Evolutionary conservation across 2,113 vertebrate species (phyloP).

Genomic region (Rhodinocichla rosea): DNA sequence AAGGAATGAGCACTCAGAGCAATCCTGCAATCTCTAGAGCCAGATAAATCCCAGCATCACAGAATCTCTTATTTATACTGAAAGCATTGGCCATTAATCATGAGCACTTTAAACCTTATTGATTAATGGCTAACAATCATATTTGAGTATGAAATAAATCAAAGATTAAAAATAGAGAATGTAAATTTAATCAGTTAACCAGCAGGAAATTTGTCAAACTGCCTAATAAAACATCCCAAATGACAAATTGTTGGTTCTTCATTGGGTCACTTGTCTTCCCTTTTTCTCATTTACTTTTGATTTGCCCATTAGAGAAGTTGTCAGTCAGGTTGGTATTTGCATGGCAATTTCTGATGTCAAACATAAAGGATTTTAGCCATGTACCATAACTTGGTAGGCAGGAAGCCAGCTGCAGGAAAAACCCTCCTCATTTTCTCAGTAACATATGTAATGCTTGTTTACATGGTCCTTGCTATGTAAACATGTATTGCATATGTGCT

Average conservation of each 20-base stretch:
- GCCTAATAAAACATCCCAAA: not conserved
- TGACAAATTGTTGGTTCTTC: conserved; percentile 15
- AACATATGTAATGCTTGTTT: not conserved
- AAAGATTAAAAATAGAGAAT: conserved; percentile 26
- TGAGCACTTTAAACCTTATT: not conserved
- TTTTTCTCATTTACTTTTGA: not conserved
- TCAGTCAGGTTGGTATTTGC: not conserved
- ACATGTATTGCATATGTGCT: not conserved
- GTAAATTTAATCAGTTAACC: conserved; percentile 23
- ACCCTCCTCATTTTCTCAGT: not conserved
- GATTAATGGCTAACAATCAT: conserved; percentile 29
- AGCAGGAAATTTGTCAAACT: conserved; percentile 18
- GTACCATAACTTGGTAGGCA: not conserved
- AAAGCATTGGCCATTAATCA: conserved; percentile 19
- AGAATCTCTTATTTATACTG: conserved; percentile 11
- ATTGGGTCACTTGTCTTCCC: not conserved
- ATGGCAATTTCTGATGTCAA: not conserved
- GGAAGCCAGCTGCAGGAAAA: conserved; percentile 3
- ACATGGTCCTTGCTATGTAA: not conserved
- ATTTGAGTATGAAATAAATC: conserved; percentile 32
- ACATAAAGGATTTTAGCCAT: not conserved
- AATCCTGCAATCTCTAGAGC: not conserved
- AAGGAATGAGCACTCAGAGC: not conserved
- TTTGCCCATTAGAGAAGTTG: not conserved
- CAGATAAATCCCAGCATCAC: not conserved